Conservation (phyloP, 2,888 invertebrate genomes). For the Herminia tarsipennalis region DNA sequence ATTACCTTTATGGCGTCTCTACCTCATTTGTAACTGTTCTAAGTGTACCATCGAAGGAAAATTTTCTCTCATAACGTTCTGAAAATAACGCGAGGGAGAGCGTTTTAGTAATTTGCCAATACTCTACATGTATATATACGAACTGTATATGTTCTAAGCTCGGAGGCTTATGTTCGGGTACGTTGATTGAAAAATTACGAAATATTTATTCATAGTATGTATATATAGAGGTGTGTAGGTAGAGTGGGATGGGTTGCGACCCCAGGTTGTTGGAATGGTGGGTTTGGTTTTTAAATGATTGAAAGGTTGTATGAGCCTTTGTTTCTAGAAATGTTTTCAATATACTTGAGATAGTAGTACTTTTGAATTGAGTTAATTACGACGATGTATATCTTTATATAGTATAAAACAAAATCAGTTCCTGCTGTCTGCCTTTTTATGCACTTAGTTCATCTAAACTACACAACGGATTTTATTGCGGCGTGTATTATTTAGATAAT, state of each 20-base stretch:
- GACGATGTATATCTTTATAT: too few species aligned
- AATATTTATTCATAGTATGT: constrained; percentile 31
- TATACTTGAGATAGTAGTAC: too few species aligned
- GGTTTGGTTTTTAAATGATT: neutral
- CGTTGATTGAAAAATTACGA: constrained; percentile 44
- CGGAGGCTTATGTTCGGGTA: constrained; percentile 18
- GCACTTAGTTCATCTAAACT: too few species aligned
- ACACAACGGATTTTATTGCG: too few species aligned
- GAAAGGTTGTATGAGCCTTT: too few species aligned
- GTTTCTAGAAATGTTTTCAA: too few species aligned
- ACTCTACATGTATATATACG: constrained; percentile 35
- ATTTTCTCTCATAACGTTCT: constrained; percentile 60
- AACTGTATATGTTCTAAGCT: constrained; percentile 12
- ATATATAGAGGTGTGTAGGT: constrained; percentile 8
- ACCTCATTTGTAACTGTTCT: constrained; percentile 43
- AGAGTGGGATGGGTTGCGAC: neutral
- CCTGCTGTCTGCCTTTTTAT: too few species aligned
- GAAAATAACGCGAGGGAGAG: constrained; percentile 59
- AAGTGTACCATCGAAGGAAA: constrained; percentile 47
- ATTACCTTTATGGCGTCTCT: constrained; percentile 45
- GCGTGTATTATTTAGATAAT: too few species aligned
- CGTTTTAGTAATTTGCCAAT: constrained; percentile 65
- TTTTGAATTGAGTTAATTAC: too few species aligned
- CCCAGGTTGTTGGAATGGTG: neutral
- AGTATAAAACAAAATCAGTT: too few species aligned